phyloP scores from a whole-genome alignment of 2,113 vertebrate genomes.

The Periophthalmodon schlosseri region DNA sequence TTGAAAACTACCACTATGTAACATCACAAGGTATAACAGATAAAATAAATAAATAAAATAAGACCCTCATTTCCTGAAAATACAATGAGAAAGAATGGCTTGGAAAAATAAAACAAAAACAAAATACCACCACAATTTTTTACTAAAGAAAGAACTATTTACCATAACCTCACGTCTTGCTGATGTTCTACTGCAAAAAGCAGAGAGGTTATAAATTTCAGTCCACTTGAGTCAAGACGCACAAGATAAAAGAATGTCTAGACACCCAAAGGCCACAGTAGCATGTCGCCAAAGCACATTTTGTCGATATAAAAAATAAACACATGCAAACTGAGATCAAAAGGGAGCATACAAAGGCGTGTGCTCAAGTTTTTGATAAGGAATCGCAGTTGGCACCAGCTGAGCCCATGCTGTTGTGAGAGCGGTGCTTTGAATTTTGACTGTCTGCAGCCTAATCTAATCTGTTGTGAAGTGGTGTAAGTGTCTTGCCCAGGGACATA shows the following conservation, averaged over 20 bases:
- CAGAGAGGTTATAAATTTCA: constrained; percentile 18
- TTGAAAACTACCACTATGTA: too few species aligned
- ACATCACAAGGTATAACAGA: too few species aligned
- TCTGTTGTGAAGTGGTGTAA: constrained; percentile 54
- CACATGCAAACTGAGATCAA: constrained; percentile 17
- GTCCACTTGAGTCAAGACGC: constrained; percentile 29
- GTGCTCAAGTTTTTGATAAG: constrained; percentile 49
- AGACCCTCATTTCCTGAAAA: too few species aligned
- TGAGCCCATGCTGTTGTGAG: constrained; percentile 23
- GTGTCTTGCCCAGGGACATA: neutral
- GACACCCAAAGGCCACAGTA: constrained; percentile 13
- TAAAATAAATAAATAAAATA: too few species aligned
- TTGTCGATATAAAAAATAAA: constrained; percentile 34
- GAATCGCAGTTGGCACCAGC: constrained; percentile 42
- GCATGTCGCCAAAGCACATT: constrained; percentile 27
- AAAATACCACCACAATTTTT: too few species aligned
- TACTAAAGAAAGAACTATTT: too few species aligned
- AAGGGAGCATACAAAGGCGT: constrained; percentile 38
- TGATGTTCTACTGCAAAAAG: constrained; percentile 25
- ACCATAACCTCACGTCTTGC: constrained; percentile 3
- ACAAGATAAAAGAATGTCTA: constrained; percentile 50
- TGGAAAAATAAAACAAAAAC: too few species aligned
- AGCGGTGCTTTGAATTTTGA: constrained; percentile 41
- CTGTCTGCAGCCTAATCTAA: constrained; percentile 57
- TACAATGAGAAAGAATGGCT: too few species aligned